Base-by-base conservation (phyloP, 1,140 invertebrate genomes). In the Littorina saxatilis region DNA sequence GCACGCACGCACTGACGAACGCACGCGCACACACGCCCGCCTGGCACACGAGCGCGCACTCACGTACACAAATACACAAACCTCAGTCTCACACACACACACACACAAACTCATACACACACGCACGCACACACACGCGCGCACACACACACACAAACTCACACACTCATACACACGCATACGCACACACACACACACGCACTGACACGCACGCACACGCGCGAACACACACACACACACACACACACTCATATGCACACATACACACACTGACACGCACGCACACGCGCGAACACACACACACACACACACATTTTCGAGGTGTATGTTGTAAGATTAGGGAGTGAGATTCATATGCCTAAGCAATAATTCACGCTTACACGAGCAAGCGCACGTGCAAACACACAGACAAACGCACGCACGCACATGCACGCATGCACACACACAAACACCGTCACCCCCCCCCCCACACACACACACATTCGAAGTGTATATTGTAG, bases 51-150 rank as follows among this genome's bases (percentile, higher is more conserved):
- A 9, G n/a, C 55, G n/a, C 55, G n/a, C 55, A 58, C 55, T 13
- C 55, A 58, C 55, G n/a, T 23, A 58, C 55, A 58, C 55, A 58
- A 9, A 58, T 23, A 58, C 55, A 58, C 55, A 11, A 9, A 58
- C 55, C n/a, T n/a, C n/a, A n/a, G n/a, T n/a, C 55, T 13, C 55
- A 58, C 55, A 58, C 55, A 58, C 55, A 58, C 55, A 58, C 55
- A 58, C 55, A 58, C 55, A 58, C 55, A 58, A 9, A 58, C 55
- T 13, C 55, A 58, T 23, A 11, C 55, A 58, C 55, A 11, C 55
- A 11, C 55, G n/a, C 55, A 58, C 55, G n/a, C 55, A 58, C 55
- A 58, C 9, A 58, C 17, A 58, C 17, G n/a, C 9, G n/a, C 17
- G n/a, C 17, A 58, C 17, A 58, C 17, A 58, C 17, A 58, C 17